Percentiles rank a stretch among this genome's conserved stretches.
phyloP scores from a whole-genome alignment of 1,140 invertebrate species.

The Drosophila nigrodunni region DNA sequence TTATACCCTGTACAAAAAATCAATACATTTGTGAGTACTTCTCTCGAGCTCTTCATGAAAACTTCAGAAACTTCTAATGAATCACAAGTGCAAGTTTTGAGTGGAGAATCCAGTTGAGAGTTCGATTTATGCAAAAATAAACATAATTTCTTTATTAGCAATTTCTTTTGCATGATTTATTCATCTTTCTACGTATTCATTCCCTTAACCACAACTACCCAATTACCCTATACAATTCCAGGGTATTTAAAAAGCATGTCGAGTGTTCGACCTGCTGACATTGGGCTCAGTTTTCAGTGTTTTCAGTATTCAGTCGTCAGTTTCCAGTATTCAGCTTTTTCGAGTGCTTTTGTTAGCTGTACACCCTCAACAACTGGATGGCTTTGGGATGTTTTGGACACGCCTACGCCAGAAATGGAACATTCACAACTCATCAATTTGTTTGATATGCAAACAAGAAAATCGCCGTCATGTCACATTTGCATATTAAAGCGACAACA shows the following conservation, averaged over 20 bases:
- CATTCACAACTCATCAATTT: slow-evolving; percentile 42
- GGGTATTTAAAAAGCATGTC: slow-evolving; percentile 32
- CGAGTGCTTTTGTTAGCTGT: slow-evolving; percentile 43
- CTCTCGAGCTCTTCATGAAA: too few species aligned
- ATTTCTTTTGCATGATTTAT: too few species aligned
- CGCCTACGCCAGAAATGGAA: slow-evolving; percentile 15
- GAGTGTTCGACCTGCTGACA: slow-evolving; percentile 38
- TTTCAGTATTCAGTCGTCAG: slow-evolving; percentile 21
- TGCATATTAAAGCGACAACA: slow-evolving; percentile 41
- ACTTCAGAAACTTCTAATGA: too few species aligned
- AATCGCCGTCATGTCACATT: slow-evolving; percentile 46
- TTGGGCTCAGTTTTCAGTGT: slow-evolving; percentile 31
- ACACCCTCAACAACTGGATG: slow-evolving; percentile 4
- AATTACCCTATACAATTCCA: background rate
- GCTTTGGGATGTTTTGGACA: slow-evolving; percentile 17
- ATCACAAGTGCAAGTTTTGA: too few species aligned
- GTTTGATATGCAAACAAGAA: slow-evolving; percentile 53
- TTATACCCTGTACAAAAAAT: slow-evolving; percentile 6
- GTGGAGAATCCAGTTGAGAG: too few species aligned
- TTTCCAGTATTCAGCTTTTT: slow-evolving; percentile 21
- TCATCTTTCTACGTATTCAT: too few species aligned
- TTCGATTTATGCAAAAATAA: too few species aligned
- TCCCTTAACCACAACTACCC: background rate
- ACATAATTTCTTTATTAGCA: too few species aligned
- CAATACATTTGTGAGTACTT: too few species aligned